phyloP scores from a whole-genome alignment of 2,888 invertebrate genomes.

The Dynastes tityus region DNA sequence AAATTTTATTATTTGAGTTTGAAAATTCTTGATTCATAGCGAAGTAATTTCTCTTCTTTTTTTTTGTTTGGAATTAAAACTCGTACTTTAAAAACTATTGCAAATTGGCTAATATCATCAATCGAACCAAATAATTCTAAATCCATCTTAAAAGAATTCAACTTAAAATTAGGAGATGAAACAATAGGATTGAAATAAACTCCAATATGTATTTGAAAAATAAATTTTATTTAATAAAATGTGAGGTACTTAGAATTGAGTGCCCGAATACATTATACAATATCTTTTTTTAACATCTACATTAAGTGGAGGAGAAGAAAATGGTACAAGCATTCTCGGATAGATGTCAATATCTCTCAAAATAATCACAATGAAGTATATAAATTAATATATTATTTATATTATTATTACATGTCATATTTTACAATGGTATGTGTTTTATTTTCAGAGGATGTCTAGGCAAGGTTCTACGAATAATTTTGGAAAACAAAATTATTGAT shows the following conservation, averaged over 20 bases:
- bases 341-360: constrained; percentile 23
- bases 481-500: too few relatives aligned
- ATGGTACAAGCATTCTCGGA: constrained; percentile 50
- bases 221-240: constrained; percentile 48
- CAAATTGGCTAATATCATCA: too few relatives aligned
- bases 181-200: not conserved
- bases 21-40: too few relatives aligned
- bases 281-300: not conserved
- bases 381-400: constrained; percentile 38
- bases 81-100: too few relatives aligned
- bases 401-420: constrained; percentile 41
- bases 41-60: too few relatives aligned
- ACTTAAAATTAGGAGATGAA: not conserved
- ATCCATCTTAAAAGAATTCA: too few relatives aligned
- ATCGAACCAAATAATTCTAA: too few relatives aligned
- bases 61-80: too few relatives aligned
- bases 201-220: constrained; percentile 26
- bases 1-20: too few relatives aligned
- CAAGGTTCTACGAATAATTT: too few relatives aligned
- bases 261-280: constrained; percentile 47
- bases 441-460: not conserved
- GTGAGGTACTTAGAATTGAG: constrained; percentile 53
- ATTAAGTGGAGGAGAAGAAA: not conserved
- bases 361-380: constrained; percentile 51
- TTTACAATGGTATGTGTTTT: constrained; percentile 21